phyloP scores from a whole-genome alignment of 92 coral and sea anemone species.

The Anthopleura xanthogrammica region DNA sequence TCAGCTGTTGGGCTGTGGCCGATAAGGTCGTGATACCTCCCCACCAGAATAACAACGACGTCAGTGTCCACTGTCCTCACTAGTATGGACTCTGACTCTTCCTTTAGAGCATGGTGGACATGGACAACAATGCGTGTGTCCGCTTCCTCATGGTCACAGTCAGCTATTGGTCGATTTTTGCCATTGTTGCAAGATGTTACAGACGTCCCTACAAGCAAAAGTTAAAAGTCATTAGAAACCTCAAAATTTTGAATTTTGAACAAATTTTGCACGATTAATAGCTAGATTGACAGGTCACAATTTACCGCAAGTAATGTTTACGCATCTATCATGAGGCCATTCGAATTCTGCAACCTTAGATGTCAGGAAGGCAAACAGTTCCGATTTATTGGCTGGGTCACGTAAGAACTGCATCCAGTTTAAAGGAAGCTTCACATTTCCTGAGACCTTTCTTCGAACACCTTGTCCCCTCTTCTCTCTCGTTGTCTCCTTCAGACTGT shows the following conservation, averaged over 20 bases:
- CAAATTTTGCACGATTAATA: too few species aligned
- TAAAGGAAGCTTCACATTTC: slow-evolving; percentile 40
- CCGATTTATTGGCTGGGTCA: slow-evolving; percentile 36
- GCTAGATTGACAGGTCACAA: too few species aligned
- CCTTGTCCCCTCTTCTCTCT: slow-evolving; percentile 50
- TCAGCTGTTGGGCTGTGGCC: too few species aligned
- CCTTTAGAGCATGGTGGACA: not conserved
- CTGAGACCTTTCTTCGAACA: slow-evolving; percentile 41
- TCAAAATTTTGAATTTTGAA: not conserved
- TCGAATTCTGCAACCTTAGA: slow-evolving; percentile 11
- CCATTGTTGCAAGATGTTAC: not conserved
- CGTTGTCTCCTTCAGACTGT: slow-evolving; percentile 49
- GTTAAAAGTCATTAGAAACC: too few species aligned
- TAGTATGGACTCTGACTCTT: too few species aligned
- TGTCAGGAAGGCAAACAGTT: slow-evolving; percentile 30
- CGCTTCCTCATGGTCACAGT: too few species aligned
- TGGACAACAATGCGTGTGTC: too few species aligned
- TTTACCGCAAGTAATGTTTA: slow-evolving; percentile 19
- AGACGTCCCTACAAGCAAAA: not conserved
- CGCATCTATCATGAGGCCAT: slow-evolving; percentile 6
- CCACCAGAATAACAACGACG: too few species aligned
- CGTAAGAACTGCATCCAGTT: slow-evolving; percentile 47
- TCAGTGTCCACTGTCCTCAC: too few species aligned
- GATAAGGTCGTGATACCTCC: too few species aligned
- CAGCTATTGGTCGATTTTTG: not conserved